Evolutionary conservation across 2,113 vertebrate genomes (phyloP).

Genomic region (Alethe diademata): DNA sequence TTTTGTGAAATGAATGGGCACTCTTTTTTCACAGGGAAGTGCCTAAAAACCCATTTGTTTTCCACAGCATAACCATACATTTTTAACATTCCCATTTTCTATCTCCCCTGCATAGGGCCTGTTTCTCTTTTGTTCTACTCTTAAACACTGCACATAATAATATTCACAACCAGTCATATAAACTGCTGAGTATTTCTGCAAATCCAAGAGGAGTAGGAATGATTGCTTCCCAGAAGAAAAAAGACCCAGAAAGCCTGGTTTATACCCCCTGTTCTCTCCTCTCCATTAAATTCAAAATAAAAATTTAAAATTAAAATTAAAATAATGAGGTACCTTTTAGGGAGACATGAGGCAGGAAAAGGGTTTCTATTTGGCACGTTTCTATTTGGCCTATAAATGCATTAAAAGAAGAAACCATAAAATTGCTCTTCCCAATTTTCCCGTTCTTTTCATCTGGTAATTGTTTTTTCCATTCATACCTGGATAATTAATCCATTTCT

Average conservation of each 20-base stretch:
- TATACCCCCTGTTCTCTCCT: rapidly evolving
- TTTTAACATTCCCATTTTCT: background rate
- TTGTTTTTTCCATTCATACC: background rate
- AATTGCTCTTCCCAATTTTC: background rate
- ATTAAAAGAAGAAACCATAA: background rate
- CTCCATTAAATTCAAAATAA: background rate
- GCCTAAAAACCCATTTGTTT: background rate
- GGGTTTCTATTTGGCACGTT: background rate
- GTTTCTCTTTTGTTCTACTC: background rate
- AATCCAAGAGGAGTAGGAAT: background rate
- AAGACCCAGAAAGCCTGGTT: background rate
- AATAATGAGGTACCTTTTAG: background rate
- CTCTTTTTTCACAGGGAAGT: background rate
- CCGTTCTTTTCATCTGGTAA: background rate
- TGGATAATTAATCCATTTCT: background rate
- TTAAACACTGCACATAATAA: background rate
- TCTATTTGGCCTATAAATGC: background rate
- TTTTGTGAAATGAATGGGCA: background rate
- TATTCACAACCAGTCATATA: background rate
- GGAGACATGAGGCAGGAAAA: background rate
- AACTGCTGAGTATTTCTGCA: background rate
- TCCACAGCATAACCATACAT: background rate
- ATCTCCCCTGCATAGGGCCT: background rate
- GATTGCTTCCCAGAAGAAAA: background rate
- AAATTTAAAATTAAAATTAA: background rate